Evolutionary conservation across 2,113 vertebrate genomes (phyloP).

Genomic region (Albula glossodonta): DNA sequence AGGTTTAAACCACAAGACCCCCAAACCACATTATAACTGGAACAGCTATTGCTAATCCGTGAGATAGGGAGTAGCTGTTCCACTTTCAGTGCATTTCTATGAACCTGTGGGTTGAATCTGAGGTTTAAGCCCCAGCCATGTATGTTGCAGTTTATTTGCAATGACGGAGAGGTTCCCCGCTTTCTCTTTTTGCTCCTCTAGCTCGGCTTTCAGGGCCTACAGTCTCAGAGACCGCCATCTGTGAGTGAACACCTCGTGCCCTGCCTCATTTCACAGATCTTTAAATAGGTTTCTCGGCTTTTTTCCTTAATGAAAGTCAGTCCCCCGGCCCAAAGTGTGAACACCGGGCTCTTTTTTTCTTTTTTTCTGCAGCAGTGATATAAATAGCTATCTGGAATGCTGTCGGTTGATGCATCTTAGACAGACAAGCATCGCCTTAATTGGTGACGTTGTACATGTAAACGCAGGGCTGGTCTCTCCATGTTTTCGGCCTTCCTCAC

Average conservation of each 20-base stretch:
- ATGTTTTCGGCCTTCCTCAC: not conserved
- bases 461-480: not conserved
- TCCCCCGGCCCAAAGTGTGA: conserved; percentile 63
- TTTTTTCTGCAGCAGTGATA: conserved; percentile 52
- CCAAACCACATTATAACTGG: too few relatives aligned
- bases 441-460: conserved; percentile 41
- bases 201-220: conserved; percentile 39
- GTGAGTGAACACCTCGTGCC: conserved; percentile 53
- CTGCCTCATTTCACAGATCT: conserved; percentile 31
- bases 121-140: too few relatives aligned
- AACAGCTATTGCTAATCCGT: too few relatives aligned
- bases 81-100: too few relatives aligned
- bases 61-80: too few relatives aligned
- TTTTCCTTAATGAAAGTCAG: conserved; percentile 61
- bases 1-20: too few relatives aligned
- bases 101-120: too few relatives aligned
- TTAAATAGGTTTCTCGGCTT: conserved; percentile 53
- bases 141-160: too few relatives aligned
- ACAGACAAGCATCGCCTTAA: conserved; percentile 40
- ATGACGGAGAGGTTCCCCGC: not conserved
- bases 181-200: not conserved
- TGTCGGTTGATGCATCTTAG: conserved; percentile 31
- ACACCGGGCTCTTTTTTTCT: conserved; percentile 53
- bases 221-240: conserved; percentile 29
- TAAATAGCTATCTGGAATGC: conserved; percentile 63